Conservation (phyloP, 2,113 vertebrate genomes). For the Petrocephalus zakoni region DNA sequence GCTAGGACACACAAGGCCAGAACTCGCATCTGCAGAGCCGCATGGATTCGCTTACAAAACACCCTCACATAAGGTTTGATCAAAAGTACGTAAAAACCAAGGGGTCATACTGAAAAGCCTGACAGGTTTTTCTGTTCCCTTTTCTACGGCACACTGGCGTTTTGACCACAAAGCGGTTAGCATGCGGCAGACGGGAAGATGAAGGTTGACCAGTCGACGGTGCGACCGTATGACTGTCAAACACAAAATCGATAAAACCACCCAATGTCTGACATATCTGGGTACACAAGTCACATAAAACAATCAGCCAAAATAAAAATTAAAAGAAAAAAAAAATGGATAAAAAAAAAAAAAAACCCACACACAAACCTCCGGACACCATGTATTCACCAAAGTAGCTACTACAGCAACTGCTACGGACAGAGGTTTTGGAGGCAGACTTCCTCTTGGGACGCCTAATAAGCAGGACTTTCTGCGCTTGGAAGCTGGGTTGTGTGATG, state of each 20-base stretch:
- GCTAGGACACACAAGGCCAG: not conserved
- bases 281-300: not conserved
- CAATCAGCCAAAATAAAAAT: not conserved
- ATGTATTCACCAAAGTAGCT: not conserved
- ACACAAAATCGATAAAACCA: not conserved
- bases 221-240: not conserved
- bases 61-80: not conserved
- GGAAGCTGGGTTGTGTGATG: not conserved
- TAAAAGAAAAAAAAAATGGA: too few relatives aligned
- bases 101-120: not conserved
- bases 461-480: not conserved
- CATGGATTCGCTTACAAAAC: not conserved
- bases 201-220: constrained; percentile 1
- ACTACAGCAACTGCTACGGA: constrained; percentile 13
- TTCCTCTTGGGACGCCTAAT: constrained; percentile 22
- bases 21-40: not conserved
- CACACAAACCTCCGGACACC: not conserved
- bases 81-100: not conserved
- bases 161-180: not conserved
- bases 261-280: not conserved
- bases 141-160: not conserved
- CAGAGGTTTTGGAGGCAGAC: constrained; percentile 17
- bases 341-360: not conserved
- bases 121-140: not conserved
- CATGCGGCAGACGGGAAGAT: not conserved